phyloP scores from a whole-genome alignment of 2,113 vertebrate genomes.

The Crotalus horridus region DNA sequence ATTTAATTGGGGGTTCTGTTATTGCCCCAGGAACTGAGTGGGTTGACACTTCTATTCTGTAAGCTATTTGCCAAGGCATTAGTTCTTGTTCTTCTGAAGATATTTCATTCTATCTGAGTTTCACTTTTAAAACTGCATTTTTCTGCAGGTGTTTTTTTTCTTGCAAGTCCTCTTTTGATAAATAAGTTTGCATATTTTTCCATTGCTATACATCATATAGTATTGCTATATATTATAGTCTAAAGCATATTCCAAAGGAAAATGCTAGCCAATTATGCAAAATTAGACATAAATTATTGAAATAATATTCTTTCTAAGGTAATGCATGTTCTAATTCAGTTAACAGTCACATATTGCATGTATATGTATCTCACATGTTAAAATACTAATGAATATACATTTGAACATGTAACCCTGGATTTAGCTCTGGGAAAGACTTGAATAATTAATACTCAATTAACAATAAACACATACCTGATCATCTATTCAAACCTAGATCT shows the following conservation, averaged over 20 bases:
- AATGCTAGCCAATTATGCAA: neutral
- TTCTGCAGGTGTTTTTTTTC: slow-evolving; percentile 44
- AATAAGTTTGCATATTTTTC: neutral
- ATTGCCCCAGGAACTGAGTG: slow-evolving; percentile 40
- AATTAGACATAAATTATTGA: neutral
- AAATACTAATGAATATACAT: neutral
- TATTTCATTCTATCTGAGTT: slow-evolving; percentile 10
- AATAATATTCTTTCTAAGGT: neutral
- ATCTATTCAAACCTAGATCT: neutral
- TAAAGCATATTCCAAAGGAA: neutral
- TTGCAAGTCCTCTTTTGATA: slow-evolving; percentile 13
- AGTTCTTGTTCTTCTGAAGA: slow-evolving; percentile 3
- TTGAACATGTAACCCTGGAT: neutral
- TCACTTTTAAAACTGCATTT: slow-evolving; percentile 10
- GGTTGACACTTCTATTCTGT: slow-evolving; percentile 29
- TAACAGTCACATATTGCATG: neutral
- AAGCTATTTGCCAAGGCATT: slow-evolving; percentile 35
- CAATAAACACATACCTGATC: neutral
- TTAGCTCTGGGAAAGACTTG: neutral
- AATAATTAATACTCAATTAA: neutral
- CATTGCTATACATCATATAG: neutral
- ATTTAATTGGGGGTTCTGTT: slow-evolving; percentile 50
- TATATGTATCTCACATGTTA: neutral
- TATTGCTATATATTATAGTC: neutral
- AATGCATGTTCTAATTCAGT: neutral